Evolutionary conservation across 2,113 vertebrate species (phyloP).

Genomic region (Cyphomyrus discorhynchus): DNA sequence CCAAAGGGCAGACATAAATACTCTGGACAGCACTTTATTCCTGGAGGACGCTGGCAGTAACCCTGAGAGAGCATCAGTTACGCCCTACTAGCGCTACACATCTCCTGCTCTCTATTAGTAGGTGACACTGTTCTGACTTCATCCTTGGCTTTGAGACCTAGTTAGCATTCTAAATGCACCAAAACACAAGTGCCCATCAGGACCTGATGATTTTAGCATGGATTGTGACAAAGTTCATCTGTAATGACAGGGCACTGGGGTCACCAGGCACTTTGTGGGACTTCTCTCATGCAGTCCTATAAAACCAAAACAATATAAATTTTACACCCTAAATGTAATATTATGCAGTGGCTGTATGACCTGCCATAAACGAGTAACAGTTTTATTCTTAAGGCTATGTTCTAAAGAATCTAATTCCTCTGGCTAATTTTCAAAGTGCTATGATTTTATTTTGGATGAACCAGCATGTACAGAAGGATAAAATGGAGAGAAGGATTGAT

Average conservation of each 20-base stretch:
- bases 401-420: neutral
- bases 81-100: neutral
- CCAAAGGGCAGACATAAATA: constrained; percentile 6
- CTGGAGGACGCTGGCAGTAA: neutral
- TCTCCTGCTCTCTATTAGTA: neutral
- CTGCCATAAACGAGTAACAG: neutral
- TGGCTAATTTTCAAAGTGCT: neutral
- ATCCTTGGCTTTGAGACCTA: neutral
- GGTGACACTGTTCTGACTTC: neutral
- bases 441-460: neutral
- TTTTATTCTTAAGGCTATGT: neutral
- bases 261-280: neutral
- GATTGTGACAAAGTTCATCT: neutral
- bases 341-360: neutral
- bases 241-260: neutral
- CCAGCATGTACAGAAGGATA: neutral
- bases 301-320: neutral
- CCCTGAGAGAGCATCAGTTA: neutral
- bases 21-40: neutral
- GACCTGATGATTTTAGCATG: neutral
- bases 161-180: neutral
- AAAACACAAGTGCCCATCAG: neutral
- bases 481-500: neutral
- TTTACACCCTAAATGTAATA: neutral
- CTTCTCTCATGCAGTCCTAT: neutral